phyloP scores from a whole-genome alignment of 2,113 vertebrate species.

The Redunca redunca region DNA sequence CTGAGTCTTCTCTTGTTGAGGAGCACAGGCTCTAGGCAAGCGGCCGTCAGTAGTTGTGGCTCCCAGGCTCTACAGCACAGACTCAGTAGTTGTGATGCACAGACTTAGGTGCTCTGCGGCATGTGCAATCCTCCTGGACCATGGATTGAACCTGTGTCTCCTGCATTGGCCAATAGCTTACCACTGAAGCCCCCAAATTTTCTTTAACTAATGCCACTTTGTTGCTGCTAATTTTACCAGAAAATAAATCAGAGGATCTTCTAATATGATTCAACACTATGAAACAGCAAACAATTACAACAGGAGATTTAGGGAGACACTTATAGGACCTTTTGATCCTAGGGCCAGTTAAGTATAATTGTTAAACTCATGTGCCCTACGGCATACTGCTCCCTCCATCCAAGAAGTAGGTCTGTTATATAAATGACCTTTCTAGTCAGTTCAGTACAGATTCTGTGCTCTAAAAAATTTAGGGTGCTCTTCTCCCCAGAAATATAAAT shows the following conservation, averaged over 20 bases:
- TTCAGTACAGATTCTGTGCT: neutral
- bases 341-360: neutral
- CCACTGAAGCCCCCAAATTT: neutral
- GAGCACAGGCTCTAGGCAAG: neutral
- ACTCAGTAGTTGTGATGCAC: neutral
- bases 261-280: neutral
- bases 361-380: neutral
- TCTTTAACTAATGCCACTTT: neutral
- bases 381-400: neutral
- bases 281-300: neutral
- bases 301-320: neutral
- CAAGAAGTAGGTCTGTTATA: neutral
- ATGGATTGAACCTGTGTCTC: neutral
- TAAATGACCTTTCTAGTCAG: neutral
- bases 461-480: neutral
- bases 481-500: neutral
- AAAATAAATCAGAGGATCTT: neutral
- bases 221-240: neutral
- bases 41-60: rapidly evolving
- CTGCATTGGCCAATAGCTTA: rapidly evolving
- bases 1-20: neutral
- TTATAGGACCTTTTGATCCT: neutral
- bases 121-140: neutral
- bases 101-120: neutral
- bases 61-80: neutral